Percentiles rank a stretch among this genome's conserved stretches.
Evolutionary conservation across 2,113 vertebrate species (phyloP).

Genomic region (Catharus minimus): DNA sequence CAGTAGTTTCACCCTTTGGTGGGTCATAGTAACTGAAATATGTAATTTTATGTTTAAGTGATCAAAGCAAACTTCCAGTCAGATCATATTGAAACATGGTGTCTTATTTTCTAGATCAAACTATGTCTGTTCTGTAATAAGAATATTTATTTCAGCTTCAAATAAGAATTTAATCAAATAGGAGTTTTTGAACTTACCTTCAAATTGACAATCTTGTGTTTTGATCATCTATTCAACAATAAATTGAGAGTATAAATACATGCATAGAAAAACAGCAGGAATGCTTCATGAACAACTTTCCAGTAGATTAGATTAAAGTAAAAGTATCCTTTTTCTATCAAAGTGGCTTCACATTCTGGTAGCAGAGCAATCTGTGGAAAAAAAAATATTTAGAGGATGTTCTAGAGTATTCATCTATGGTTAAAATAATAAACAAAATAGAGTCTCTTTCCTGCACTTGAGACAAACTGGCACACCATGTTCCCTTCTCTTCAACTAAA

Average conservation of each 20-base stretch:
- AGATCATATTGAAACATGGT: conserved; percentile 4
- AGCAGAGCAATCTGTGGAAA: neutral
- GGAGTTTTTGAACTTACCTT: neutral
- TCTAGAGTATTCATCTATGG: neutral
- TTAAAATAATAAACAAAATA: neutral
- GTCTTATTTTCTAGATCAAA: conserved; percentile 21
- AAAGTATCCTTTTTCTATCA: neutral
- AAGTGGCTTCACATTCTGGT: neutral
- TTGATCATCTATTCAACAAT: conserved; percentile 16
- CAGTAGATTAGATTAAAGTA: neutral
- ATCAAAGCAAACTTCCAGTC: conserved; percentile 27
- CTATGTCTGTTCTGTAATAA: neutral
- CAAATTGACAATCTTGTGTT: neutral
- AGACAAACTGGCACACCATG: neutral
- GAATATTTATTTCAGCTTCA: conserved; percentile 19
- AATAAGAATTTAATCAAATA: neutral
- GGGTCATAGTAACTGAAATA: neutral
- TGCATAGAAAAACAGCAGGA: neutral
- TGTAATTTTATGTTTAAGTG: neutral
- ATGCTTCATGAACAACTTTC: neutral
- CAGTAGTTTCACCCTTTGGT: neutral
- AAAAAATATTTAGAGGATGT: neutral
- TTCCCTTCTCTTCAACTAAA: neutral
- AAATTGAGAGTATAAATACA: neutral
- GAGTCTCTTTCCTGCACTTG: neutral